These are phyloP conservation scores for Anguilla marmorata DNA, from an alignment of 2,797 vertebrate genomes.

Conservation along the genomic window DNA sequence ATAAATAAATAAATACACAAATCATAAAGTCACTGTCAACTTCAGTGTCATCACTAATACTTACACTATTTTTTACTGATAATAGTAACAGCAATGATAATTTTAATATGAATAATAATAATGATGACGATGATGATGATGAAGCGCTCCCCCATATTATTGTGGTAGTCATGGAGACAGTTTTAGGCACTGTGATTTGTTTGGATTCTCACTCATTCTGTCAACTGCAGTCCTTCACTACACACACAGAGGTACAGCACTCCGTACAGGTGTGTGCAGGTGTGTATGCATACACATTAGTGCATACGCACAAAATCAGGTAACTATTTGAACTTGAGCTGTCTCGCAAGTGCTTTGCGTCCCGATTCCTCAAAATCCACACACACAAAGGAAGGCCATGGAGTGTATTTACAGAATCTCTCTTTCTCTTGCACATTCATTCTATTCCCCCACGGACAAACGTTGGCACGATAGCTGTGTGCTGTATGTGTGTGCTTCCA, in stretches of 20 bases:
- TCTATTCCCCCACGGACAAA: not conserved
- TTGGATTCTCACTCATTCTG: slow-evolving; percentile 17
- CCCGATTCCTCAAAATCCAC: not conserved
- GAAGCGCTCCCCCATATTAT: slow-evolving; percentile 27
- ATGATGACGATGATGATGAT: slow-evolving; percentile 25
- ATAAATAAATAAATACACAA: slow-evolving; percentile 32
- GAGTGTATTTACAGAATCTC: not conserved
- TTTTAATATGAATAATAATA: slow-evolving; percentile 5
- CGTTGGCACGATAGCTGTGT: not conserved
- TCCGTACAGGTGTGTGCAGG: not conserved
- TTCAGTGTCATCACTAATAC: slow-evolving; percentile 18
- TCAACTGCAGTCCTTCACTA: not conserved
- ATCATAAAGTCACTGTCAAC: slow-evolving; percentile 24
- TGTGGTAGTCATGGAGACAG: slow-evolving; percentile 21
- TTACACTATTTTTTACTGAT: slow-evolving; percentile 1
- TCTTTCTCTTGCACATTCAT: not conserved
- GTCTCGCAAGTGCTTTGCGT: slow-evolving; percentile 19
- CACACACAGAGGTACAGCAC: not conserved
- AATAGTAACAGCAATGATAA: slow-evolving; percentile 25
- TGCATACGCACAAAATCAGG: not conserved
- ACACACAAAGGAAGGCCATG: slow-evolving; percentile 30
- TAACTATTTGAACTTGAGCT: too few relatives aligned
- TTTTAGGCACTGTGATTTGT: slow-evolving; percentile 33
- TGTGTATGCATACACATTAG: slow-evolving; percentile 14
- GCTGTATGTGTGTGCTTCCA: not conserved